Evolutionary conservation across 2,797 vertebrate species (phyloP).

Genomic region (Numenius phaeopus): DNA sequence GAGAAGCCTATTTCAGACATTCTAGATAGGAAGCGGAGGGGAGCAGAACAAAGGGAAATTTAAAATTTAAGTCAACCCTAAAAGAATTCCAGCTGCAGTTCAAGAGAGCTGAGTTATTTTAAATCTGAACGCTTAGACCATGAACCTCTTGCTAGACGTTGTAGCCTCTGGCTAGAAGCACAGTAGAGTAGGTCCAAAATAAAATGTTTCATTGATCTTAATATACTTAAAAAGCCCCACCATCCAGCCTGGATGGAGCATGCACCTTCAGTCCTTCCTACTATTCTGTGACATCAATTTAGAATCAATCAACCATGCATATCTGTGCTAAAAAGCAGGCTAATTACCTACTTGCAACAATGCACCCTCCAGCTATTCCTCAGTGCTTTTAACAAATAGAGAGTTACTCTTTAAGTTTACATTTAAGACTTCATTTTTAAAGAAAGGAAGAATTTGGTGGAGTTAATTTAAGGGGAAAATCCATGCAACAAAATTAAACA

Average conservation of each 20-base stretch:
- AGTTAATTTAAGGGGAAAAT: not conserved
- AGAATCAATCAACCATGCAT: fast-evolving
- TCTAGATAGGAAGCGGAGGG: not conserved
- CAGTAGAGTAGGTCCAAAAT: not conserved
- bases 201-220: not conserved
- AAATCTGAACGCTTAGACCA: not conserved
- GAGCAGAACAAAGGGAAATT: not conserved
- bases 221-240: not conserved
- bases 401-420: not conserved
- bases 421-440: not conserved
- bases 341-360: not conserved
- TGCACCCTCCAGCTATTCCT: not conserved
- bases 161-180: not conserved
- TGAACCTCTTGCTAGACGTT: not conserved
- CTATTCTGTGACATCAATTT: not conserved
- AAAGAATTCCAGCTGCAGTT: not conserved
- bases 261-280: not conserved
- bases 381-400: not conserved
- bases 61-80: not conserved
- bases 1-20: not conserved
- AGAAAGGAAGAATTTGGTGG: not conserved
- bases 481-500: not conserved
- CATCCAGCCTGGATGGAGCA: not conserved
- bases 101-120: not conserved
- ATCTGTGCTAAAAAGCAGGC: not conserved